A percentile compares a stretch with the other conserved stretches of the same genome.
Conservation (phyloP, 2,113 vertebrate species). For the Corythaixoides concolor region DNA sequence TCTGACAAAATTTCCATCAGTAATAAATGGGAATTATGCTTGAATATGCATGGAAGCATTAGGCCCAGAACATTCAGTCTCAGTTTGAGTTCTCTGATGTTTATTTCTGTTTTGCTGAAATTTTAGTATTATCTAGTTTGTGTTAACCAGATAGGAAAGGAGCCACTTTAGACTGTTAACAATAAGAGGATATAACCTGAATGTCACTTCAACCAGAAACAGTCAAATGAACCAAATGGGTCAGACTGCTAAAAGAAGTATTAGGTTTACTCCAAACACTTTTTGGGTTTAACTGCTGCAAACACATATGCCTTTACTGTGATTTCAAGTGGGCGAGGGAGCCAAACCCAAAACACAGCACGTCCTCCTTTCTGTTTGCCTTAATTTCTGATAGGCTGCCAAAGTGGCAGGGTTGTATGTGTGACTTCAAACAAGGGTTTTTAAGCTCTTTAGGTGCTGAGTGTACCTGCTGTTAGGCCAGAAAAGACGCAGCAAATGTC, state of each 20-base stretch:
- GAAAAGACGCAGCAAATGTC: not conserved
- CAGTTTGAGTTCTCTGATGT: not conserved
- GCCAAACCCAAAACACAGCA: not conserved
- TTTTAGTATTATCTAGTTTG: not conserved
- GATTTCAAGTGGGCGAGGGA: not conserved
- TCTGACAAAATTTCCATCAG: not conserved
- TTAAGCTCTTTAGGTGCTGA: not conserved
- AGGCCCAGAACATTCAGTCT: not conserved
- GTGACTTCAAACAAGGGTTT: not conserved
- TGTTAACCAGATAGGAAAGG: not conserved
- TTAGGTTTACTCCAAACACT: not conserved
- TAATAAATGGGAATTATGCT: not conserved
- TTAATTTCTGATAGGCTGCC: not conserved
- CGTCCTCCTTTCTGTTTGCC: not conserved
- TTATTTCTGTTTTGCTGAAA: not conserved
- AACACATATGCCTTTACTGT: not conserved
- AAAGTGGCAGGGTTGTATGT: not conserved
- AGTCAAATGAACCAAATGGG: not conserved
- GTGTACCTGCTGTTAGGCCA: not conserved
- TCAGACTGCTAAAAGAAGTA: not conserved
- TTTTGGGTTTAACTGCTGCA: not conserved
- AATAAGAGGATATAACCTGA: not conserved
- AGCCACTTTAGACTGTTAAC: not conserved
- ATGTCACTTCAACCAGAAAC: not conserved
- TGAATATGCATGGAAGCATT: not conserved